Base-by-base conservation (phyloP, 2,113 vertebrate species). In the Perca fluviatilis region DNA sequence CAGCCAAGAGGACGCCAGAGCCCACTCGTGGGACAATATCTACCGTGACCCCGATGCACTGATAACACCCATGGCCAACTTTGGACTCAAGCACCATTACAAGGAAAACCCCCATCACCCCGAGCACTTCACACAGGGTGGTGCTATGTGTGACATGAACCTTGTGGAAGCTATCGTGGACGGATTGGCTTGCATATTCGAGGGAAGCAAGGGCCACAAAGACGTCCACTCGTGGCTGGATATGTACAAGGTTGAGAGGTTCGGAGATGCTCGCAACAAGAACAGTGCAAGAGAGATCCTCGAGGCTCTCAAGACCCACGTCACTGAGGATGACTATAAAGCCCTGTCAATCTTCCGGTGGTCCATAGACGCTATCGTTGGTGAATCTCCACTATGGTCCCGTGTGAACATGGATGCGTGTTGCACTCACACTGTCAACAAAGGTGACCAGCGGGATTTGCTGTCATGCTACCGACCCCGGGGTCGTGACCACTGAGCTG, bases 41-140 rank as follows among this genome's bases (percentile, higher is more conserved):
- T 43, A 63, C 10, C 23, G 11, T 6, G 25, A 33, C 27, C 16
- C 7, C 2, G 33, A 46, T 2, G 21, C 19, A 6, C 4, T 46
- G 21, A 8, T 15, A 6, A 46, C 21, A n/a, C 12, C 36, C 5
- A n/a, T 46, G 62, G 62, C 62, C 36, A 23, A 64, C 40, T 6
- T 13, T 23, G 62, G 62, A 64, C 23, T 64, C 18, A n/a, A n/a
- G 61, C 61, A 63, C 33, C 61, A 63, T n/a, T 63, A 63, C 33
- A 36, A 63, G 9, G 40, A 40, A 2, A 40, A 63, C 5, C 18
- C 33, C 4, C 61, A 63, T 63, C 61, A 63, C 19, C 61, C 61
- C 3, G 61, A 63, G 61, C 33, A 63, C 30, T 63, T 40, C n/a
- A 40, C 9, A 1, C 3, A 11, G 19, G 8, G 5, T 33, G 61